Percentiles rank a stretch among this genome's conserved stretches.
Conservation (phyloP, 2,797 vertebrate species). For the Microctenopoma stevenorrisi region DNA sequence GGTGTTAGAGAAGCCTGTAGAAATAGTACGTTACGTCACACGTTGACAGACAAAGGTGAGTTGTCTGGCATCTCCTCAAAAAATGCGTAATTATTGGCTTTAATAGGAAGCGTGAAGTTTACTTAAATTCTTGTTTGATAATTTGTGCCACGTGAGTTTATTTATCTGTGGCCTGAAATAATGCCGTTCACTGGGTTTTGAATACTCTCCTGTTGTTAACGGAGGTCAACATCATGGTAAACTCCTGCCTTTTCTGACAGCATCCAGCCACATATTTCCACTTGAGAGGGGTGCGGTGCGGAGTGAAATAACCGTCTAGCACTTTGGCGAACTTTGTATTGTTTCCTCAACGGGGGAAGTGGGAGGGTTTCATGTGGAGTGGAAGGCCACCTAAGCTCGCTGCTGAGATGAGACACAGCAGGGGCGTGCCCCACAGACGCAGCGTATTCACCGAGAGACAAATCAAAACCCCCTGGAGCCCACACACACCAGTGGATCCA, state of each 20-base stretch:
- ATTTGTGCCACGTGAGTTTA: background rate
- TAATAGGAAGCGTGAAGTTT: too few relatives aligned
- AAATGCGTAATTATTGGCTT: too few relatives aligned
- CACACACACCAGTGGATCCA: slow-evolving; percentile 62
- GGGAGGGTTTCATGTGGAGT: slow-evolving; percentile 52
- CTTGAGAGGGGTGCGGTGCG: slow-evolving; percentile 48
- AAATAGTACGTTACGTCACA: too few relatives aligned
- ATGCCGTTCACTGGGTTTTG: background rate
- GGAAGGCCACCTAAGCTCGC: slow-evolving; percentile 35
- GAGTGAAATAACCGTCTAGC: slow-evolving; percentile 49
- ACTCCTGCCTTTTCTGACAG: slow-evolving; percentile 1
- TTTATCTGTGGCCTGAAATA: background rate
- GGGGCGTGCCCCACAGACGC: slow-evolving; percentile 51
- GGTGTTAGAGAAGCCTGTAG: too few relatives aligned
- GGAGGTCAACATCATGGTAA: background rate
- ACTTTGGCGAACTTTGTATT: slow-evolving; percentile 58
- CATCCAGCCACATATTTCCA: slow-evolving; percentile 40
- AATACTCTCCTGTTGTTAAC: background rate
- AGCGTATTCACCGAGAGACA: slow-evolving; percentile 28
- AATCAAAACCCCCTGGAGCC: slow-evolving; percentile 54
- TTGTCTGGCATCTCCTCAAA: too few relatives aligned
- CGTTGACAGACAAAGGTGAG: too few relatives aligned
- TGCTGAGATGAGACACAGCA: slow-evolving; percentile 42
- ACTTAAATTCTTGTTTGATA: too few relatives aligned
- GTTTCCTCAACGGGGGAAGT: slow-evolving; percentile 56